These are phyloP conservation scores for Aleiodes sp. DNA, from an alignment of 1,140 invertebrate genomes.

Conservation along the genomic window DNA sequence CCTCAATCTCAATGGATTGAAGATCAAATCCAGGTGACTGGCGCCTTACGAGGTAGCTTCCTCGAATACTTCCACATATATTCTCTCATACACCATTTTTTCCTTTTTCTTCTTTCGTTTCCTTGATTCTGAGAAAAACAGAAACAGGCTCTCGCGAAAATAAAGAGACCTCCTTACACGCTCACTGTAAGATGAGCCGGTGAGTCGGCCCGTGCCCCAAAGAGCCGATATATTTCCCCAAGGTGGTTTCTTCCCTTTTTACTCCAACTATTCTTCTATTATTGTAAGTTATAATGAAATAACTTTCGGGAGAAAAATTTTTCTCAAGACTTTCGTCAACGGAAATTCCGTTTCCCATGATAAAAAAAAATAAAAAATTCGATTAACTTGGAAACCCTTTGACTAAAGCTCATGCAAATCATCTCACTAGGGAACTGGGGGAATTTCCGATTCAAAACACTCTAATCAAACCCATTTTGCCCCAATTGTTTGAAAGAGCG, in stretches of 20 bases:
- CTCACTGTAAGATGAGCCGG: neutral
- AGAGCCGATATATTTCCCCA: neutral
- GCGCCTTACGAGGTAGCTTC: constrained; percentile 9
- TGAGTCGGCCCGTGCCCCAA: constrained; percentile 13
- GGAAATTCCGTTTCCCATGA: too few relatives aligned
- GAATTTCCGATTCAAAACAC: too few relatives aligned
- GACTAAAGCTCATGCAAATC: too few relatives aligned
- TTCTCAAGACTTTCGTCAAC: too few relatives aligned
- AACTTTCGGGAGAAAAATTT: too few relatives aligned
- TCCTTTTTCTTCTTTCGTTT: neutral
- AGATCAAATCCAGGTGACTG: constrained; percentile 16
- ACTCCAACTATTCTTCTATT: constrained; percentile 5
- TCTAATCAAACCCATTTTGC: too few relatives aligned
- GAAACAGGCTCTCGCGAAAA: neutral
- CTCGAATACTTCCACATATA: neutral
- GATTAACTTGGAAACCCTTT: too few relatives aligned
- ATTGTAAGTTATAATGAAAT: neutral
- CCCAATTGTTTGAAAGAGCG: too few relatives aligned
- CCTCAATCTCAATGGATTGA: constrained; percentile 14
- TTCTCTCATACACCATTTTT: neutral
- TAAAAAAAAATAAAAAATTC: too few relatives aligned
- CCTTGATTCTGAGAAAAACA: neutral
- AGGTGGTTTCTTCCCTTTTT: too few relatives aligned
- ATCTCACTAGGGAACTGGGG: too few relatives aligned
- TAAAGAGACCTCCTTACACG: neutral